Conservation (phyloP, 1,140 invertebrate species). For the Lordiphosa clarofinis region DNA sequence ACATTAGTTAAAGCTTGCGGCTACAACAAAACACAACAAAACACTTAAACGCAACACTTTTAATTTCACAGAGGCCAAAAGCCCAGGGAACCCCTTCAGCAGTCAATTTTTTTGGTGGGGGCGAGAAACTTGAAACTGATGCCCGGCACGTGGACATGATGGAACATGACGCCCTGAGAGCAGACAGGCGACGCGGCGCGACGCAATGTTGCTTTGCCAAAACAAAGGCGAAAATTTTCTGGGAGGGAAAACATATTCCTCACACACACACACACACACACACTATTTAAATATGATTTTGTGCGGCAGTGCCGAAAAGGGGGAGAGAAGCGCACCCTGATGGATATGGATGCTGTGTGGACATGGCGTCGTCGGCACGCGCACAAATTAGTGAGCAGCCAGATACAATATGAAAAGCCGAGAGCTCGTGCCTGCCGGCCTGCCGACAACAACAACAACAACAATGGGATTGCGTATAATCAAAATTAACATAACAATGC, state of each 20-base stretch:
- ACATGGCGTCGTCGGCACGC: slow-evolving; percentile 54
- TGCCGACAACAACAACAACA: slow-evolving; percentile 40
- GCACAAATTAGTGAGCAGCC: slow-evolving; percentile 66
- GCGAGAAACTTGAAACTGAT: slow-evolving; percentile 65
- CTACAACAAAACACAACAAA: slow-evolving; percentile 59
- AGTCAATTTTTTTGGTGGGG: slow-evolving; percentile 10
- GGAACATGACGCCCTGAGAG: slow-evolving; percentile 38
- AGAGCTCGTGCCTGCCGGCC: slow-evolving; percentile 53
- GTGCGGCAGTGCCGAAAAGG: slow-evolving; percentile 10
- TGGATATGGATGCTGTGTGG: slow-evolving; percentile 23
- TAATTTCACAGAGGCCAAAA: slow-evolving; percentile 55
- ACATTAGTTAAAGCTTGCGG: slow-evolving; percentile 67
- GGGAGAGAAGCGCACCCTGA: slow-evolving; percentile 37
- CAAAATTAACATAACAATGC: slow-evolving; percentile 76
- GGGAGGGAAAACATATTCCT: slow-evolving; percentile 9
- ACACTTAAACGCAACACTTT: slow-evolving; percentile 74
- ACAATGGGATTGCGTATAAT: slow-evolving; percentile 64
- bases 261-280: slow-evolving; percentile 12
- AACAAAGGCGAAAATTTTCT: slow-evolving; percentile 21
- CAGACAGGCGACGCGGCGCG: slow-evolving; percentile 20
- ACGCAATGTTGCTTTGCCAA: slow-evolving; percentile 13
- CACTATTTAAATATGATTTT: slow-evolving; percentile 68
- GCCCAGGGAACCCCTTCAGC: slow-evolving; percentile 14
- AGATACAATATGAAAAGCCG: slow-evolving; percentile 51
- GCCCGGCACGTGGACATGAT: slow-evolving; percentile 67